phyloP scores from a whole-genome alignment of 2,888 invertebrate genomes.

The Oscheius sp. region DNA sequence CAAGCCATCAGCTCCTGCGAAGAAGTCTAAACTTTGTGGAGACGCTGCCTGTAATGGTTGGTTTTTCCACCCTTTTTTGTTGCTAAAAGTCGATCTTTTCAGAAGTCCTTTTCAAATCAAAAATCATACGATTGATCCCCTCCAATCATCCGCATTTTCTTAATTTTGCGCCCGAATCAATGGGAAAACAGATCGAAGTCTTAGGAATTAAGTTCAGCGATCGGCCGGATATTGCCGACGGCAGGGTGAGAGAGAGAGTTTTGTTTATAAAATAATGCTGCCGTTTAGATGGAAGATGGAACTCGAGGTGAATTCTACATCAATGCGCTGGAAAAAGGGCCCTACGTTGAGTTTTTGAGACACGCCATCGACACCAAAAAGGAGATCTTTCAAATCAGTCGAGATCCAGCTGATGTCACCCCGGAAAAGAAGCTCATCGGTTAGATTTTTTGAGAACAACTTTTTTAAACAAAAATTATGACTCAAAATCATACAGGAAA shows the following conservation, averaged over 20 bases:
- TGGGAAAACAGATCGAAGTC: constrained; percentile 34
- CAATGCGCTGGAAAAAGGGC: constrained; percentile 40
- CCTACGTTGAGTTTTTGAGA: constrained; percentile 50
- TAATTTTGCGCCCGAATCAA: not conserved
- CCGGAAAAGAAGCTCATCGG: too few relatives aligned
- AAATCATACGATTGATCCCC: constrained; percentile 41
- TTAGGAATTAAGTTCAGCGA: constrained; percentile 56
- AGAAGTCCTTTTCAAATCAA: constrained; percentile 52
- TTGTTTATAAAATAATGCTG: not conserved
- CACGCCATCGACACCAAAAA: constrained; percentile 48
- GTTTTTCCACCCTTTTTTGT: not conserved
- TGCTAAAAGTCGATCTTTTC: constrained; percentile 20
- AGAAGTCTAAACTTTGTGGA: constrained; percentile 50
- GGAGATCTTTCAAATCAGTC: constrained; percentile 44
- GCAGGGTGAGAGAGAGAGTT: constrained; percentile 35
- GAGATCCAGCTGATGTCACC: constrained; percentile 42
- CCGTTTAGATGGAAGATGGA: constrained; percentile 40
- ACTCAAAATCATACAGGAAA: too few relatives aligned
- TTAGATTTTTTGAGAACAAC: too few relatives aligned
- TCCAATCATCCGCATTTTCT: constrained; percentile 21
- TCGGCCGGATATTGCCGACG: constrained; percentile 55
- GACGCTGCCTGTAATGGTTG: constrained; percentile 42
- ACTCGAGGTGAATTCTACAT: constrained; percentile 43
- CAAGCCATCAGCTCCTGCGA: constrained; percentile 32
- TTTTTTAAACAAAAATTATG: too few relatives aligned